phyloP scores from a whole-genome alignment of 1,140 invertebrate species.

The Tetramorium alpestre region DNA sequence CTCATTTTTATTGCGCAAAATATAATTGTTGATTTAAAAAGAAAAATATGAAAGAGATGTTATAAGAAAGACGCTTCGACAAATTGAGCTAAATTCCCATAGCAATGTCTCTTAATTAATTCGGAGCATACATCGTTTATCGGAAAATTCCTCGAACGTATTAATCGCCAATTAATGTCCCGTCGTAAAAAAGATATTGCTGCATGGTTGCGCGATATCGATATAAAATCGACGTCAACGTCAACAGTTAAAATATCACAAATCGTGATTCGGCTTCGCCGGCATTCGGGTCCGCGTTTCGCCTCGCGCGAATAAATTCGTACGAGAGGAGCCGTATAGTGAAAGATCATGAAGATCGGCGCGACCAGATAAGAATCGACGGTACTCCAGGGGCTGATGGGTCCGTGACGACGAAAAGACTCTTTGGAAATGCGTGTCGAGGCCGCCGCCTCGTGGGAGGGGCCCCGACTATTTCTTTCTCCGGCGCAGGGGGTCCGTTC shows the following conservation, averaged over 20 bases:
- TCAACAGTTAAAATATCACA: constrained; percentile 47
- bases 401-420: constrained; percentile 77
- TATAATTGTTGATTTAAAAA: neutral
- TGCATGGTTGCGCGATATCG: constrained; percentile 11
- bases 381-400: constrained; percentile 74
- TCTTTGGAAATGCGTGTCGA: constrained; percentile 82
- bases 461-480: constrained; percentile 73
- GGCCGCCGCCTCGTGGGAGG: constrained; percentile 77
- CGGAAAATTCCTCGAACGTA: constrained; percentile 22
- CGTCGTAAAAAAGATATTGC: constrained; percentile 52
- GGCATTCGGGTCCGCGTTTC: neutral
- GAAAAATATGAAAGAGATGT: neutral
- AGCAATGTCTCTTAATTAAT: constrained; percentile 46
- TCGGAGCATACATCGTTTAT: constrained; percentile 32
- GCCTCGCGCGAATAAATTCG: constrained; percentile 66
- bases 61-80: neutral
- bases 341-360: constrained; percentile 74
- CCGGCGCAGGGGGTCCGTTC: constrained; percentile 64
- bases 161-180: constrained; percentile 50
- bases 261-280: constrained; percentile 23
- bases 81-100: neutral
- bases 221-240: constrained; percentile 40
- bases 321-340: constrained; percentile 59
- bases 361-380: constrained; percentile 72
- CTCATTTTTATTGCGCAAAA: neutral